Conservation (phyloP, 2,113 vertebrate genomes). For the Climacteris rufus region DNA sequence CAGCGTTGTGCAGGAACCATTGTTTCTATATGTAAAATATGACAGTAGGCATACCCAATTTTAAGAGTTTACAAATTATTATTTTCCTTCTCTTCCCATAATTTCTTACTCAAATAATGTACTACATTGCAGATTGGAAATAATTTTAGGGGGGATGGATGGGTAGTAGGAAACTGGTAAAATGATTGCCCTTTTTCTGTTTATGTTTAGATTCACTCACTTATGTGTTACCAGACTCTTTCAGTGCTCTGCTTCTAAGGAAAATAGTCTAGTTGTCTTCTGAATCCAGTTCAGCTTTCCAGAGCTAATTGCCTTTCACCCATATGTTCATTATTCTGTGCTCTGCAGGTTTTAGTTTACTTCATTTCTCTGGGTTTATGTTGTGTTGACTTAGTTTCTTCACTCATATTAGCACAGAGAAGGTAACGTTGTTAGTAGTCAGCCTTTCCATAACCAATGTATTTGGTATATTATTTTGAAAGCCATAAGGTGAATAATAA, state of each 20-base stretch:
- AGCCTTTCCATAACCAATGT: background rate
- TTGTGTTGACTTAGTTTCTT: background rate
- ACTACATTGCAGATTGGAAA: background rate
- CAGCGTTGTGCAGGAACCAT: too few relatives aligned
- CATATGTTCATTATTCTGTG: background rate
- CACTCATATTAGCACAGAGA: background rate
- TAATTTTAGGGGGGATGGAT: background rate
- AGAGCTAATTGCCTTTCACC: background rate
- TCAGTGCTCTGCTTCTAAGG: background rate
- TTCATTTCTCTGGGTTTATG: background rate
- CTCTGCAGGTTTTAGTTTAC: background rate
- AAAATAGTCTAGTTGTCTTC: background rate
- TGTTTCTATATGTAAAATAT: background rate
- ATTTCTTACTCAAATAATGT: background rate
- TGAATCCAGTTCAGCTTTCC: background rate
- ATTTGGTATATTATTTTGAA: background rate
- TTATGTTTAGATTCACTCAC: background rate
- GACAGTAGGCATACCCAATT: background rate
- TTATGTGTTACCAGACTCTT: background rate
- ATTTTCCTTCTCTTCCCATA: background rate
- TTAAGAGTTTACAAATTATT: background rate
- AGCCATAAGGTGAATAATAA: background rate
- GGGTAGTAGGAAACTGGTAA: background rate
- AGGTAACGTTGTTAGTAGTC: background rate
- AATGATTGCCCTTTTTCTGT: background rate